Evolutionary conservation across 2,797 vertebrate species (phyloP), one percentile per base, ranked within the genome.

Genomic region (Hoplostethus atlanticus): DNA sequence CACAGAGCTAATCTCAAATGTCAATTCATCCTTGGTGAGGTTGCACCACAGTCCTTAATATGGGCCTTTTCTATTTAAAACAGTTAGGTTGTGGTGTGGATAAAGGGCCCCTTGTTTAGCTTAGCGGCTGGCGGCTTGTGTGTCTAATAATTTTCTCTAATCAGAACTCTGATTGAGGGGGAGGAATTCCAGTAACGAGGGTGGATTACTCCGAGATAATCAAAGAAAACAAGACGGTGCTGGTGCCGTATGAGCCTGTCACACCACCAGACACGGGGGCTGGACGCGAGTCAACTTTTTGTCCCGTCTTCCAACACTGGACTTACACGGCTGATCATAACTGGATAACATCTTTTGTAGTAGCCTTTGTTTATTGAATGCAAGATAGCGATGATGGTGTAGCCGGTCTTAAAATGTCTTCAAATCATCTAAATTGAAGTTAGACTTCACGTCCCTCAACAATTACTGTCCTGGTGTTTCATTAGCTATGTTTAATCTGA

Each of bases 61-160:
- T n/a, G 40, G 30, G 16, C 46, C 63, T 78, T 66, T 60, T 72
- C 84, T 85, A 79, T 90, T 90, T 85, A 48, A 55, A 68, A 86
- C 59, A 8, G 73, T 82, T 71, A 21, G 13, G 50, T 28, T 63
- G 34, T 25, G 83, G 67, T 56, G 57, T 34, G 66, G 81, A 81
- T 84, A 42, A 83, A 80, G 40, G 47, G 60, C 50, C 52, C 66
- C 60, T 75, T 47, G 68, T 86, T 88, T 80, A 66, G 44, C 63
- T 76, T n/a, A 11, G 34, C 17, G 7, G 50, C 50, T 10, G 28
- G 38, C 11, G 5, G 34, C 38, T 64, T 69, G 70, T 72, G 53
- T 47, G 30, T 77, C 81, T 86, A 89, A 92, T 85, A 65, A 84
- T 85, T 93, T 90, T 83, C 76, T 73, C 60, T 70, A 47, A 78